Conservation (phyloP, 2,888 invertebrate genomes). For the Emmelina monodactyla region DNA sequence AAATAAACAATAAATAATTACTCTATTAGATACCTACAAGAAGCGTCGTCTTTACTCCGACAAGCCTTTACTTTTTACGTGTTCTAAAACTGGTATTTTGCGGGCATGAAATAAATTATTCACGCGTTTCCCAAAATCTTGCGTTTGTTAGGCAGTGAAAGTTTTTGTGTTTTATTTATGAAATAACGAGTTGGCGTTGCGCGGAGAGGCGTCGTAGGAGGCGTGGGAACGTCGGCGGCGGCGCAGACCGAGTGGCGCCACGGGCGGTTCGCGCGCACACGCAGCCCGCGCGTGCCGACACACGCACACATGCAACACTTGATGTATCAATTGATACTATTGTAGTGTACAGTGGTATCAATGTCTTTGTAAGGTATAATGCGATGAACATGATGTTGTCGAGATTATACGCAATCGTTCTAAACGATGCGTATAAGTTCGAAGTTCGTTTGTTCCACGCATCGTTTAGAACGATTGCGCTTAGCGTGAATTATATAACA, state of each 20-base stretch:
- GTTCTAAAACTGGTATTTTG: conserved; percentile 23
- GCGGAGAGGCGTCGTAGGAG: conserved; percentile 20
- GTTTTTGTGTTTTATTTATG: conserved; percentile 43
- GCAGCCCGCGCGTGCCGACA: conserved; percentile 24
- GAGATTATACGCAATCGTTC: too few species aligned
- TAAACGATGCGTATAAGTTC: too few species aligned
- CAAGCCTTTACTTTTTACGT: too few species aligned
- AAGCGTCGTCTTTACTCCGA: too few species aligned
- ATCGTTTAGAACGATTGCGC: too few species aligned
- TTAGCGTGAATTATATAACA: too few species aligned
- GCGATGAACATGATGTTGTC: too few species aligned
- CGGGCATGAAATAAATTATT: conserved; percentile 24
- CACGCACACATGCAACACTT: background rate
- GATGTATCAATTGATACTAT: background rate
- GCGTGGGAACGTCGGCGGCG: conserved; percentile 36
- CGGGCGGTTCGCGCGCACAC: conserved; percentile 34
- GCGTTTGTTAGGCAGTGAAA: conserved; percentile 43
- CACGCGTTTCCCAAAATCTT: conserved; percentile 28
- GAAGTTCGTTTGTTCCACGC: too few species aligned
- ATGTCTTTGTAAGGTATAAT: too few species aligned
- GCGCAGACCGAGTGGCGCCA: conserved; percentile 57
- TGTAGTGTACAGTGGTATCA: too few species aligned
- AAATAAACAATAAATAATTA: too few species aligned
- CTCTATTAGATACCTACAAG: too few species aligned
- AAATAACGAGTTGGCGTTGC: conserved; percentile 34